phyloP scores from a whole-genome alignment of 2,888 invertebrate species.

The Aradus depressus region DNA sequence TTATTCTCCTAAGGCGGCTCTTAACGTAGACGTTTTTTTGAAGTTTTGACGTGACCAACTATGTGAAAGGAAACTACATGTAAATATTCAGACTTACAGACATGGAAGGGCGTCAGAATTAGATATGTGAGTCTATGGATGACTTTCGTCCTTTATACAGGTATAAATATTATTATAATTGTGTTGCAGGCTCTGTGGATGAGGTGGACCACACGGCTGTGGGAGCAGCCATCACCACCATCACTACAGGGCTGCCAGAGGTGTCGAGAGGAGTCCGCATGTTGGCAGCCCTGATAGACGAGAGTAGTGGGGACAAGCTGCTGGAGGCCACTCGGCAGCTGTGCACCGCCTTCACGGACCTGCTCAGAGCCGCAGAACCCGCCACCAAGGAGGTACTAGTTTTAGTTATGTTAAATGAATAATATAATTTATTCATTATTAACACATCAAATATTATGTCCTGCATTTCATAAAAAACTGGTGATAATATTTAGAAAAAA shows the following conservation, averaged over 20 bases:
- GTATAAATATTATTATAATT: not conserved
- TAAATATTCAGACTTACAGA: no score
- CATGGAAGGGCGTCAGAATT: no score
- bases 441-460: no score
- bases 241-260: slow-evolving; percentile 90
- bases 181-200: slow-evolving; percentile 28
- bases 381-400: slow-evolving; percentile 65
- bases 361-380: slow-evolving; percentile 91
- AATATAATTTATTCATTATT: not conserved
- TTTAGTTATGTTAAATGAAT: not conserved
- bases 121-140: no score
- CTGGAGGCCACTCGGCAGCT: slow-evolving; percentile 85
- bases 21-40: not conserved
- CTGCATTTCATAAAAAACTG: no score
- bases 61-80: no score
- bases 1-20: not conserved
- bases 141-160: no score
- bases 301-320: slow-evolving; percentile 68
- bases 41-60: not conserved
- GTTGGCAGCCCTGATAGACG: slow-evolving; percentile 88
- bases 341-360: slow-evolving; percentile 86
- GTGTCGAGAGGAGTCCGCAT: slow-evolving; percentile 90
- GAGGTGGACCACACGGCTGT: slow-evolving; percentile 93
- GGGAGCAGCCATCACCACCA: slow-evolving; percentile 93
- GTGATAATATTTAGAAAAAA: no score